A percentile compares a stretch with the other conserved stretches of the same genome.
Conservation (phyloP, 2,888 invertebrate species). For the Catocala sponsa region DNA sequence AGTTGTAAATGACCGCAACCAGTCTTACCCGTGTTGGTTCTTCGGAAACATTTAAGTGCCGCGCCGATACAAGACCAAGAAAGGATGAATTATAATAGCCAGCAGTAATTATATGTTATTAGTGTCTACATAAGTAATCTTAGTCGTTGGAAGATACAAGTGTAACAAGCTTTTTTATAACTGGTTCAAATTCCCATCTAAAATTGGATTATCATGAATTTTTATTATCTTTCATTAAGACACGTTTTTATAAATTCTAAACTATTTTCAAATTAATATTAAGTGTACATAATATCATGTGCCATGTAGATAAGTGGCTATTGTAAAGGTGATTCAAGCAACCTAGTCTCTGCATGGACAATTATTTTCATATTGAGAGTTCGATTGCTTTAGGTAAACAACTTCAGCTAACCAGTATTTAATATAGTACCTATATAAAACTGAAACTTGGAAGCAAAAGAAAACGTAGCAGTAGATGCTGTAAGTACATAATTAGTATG, state of each 20-base stretch:
- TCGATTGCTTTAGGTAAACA: no score
- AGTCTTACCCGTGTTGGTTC: slow-evolving; percentile 7
- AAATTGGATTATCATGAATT: slow-evolving; percentile 4
- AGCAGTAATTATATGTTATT: slow-evolving; percentile 27
- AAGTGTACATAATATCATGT: background rate
- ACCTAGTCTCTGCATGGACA: no score
- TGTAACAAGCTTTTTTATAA: slow-evolving; percentile 7
- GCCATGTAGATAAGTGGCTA: no score
- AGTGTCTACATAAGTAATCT: slow-evolving; percentile 22
- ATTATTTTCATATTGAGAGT: no score
- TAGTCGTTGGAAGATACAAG: slow-evolving; percentile 11
- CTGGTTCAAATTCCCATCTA: background rate
- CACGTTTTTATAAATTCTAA: background rate
- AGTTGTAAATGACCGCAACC: slow-evolving; percentile 5
- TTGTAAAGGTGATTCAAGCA: no score
- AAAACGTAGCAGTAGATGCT: no score
- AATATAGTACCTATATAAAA: no score
- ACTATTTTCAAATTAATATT: background rate
- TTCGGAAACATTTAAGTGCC: slow-evolving; percentile 20
- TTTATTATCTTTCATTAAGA: background rate
- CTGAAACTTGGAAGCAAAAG: no score
- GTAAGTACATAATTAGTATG: no score
- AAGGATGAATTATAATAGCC: slow-evolving; percentile 17
- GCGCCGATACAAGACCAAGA: slow-evolving; percentile 16
- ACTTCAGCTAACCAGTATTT: no score